These are phyloP conservation scores for Hypolimnas misippus DNA, from an alignment of 2,888 invertebrate genomes.

Conservation along the genomic window DNA sequence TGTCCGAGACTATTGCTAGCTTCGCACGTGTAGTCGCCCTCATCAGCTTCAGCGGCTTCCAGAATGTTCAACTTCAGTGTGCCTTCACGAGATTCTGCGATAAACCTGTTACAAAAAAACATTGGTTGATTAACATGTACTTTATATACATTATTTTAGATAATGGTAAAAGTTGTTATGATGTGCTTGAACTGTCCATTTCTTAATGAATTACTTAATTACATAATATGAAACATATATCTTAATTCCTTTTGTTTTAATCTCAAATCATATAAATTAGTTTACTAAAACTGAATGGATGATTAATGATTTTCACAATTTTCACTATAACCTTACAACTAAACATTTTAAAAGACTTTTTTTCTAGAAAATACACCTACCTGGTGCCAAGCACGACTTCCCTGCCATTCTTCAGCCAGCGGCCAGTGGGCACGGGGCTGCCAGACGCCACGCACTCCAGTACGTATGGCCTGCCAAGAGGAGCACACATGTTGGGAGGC, in stretches of 20 bases:
- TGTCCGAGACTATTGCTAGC: constrained; percentile 96
- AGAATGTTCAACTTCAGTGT: constrained; percentile 93
- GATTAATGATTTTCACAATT: too few species aligned
- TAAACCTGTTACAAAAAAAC: constrained; percentile 66
- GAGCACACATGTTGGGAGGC: constrained; percentile 90
- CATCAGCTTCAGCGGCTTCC: constrained; percentile 95
- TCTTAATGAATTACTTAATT: too few species aligned
- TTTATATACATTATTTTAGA: too few species aligned
- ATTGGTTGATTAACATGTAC: not conserved
- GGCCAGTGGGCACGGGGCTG: constrained; percentile 93
- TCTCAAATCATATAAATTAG: too few species aligned
- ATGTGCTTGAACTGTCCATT: too few species aligned
- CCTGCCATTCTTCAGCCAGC: constrained; percentile 96
- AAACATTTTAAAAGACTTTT: too few species aligned
- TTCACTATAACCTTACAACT: too few species aligned
- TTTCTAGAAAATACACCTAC: constrained; percentile 47
- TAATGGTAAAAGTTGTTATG: not conserved
- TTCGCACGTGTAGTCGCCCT: constrained; percentile 98
- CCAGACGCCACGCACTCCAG: constrained; percentile 95
- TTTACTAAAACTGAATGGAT: too few species aligned
- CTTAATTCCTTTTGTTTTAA: too few species aligned
- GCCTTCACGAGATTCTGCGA: constrained; percentile 87
- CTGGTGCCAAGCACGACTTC: constrained; percentile 91
- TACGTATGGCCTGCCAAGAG: constrained; percentile 91
- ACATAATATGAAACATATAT: too few species aligned